phyloP scores from a whole-genome alignment of 2,888 invertebrate genomes.

The Penaeus monodon region DNA sequence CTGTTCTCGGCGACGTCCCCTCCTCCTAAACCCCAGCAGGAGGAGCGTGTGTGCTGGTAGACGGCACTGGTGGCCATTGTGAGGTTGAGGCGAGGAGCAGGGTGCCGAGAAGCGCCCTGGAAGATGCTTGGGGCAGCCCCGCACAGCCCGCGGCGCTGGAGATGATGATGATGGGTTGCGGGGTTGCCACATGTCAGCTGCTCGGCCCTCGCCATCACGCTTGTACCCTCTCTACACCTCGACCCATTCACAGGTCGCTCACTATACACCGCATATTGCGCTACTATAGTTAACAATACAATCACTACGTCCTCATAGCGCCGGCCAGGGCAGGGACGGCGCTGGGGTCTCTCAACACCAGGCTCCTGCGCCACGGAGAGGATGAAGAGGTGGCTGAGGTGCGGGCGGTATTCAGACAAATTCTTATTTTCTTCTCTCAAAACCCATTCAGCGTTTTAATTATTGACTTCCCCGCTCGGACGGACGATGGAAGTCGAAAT shows the following conservation, averaged over 20 bases:
- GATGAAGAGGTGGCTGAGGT: no score
- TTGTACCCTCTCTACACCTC: slow-evolving; percentile 13
- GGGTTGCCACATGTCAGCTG: slow-evolving; percentile 45
- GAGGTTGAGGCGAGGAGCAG: not conserved
- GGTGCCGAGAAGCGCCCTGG: slow-evolving; percentile 21
- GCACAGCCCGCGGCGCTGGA: slow-evolving; percentile 34
- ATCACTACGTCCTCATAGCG: not conserved
- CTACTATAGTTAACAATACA: not conserved
- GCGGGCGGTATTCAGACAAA: no score
- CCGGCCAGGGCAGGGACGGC: not conserved
- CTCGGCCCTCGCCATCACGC: not conserved
- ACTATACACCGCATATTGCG: not conserved
- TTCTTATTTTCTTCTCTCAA: no score
- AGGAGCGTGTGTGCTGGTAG: not conserved
- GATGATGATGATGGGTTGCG: slow-evolving; percentile 47
- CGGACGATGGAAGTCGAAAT: no score
- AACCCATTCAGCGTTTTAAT: no score
- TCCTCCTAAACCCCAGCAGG: not conserved
- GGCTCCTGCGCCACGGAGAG: no score
- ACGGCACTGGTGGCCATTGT: not conserved
- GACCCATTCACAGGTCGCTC: not conserved
- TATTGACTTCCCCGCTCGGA: no score
- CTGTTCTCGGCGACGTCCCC: not conserved
- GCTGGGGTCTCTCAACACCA: no score
- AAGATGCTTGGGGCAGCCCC: slow-evolving; percentile 28